Base-by-base conservation (phyloP, 2,113 vertebrate genomes). In the Entelurus aequoreus region DNA sequence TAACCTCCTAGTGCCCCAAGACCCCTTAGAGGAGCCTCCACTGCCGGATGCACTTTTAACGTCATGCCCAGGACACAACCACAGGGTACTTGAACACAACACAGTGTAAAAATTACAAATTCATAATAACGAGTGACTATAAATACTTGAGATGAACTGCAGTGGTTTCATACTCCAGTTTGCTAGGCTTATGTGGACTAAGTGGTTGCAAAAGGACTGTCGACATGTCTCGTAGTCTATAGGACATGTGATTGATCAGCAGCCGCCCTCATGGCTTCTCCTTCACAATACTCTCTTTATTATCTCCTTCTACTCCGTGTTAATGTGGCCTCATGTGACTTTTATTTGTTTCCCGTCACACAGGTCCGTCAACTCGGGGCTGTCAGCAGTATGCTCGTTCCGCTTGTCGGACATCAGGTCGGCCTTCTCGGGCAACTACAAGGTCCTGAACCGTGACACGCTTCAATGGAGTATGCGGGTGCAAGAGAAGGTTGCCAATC, bases 371-470 rank as follows among this genome's bases (percentile, higher is more conserved):
- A 90, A 87, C 72, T 86, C 82, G 0, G 88, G 88, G 7, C 74
- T 62, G 2, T 90, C 90, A 3, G 90, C 88, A 0, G 88, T 92
- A 49, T 92, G 90, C 38, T 78, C 72, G 0, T 92, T 90, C 66
- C 74, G 74, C 28, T 76, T 90, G 7, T 11, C 44, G 5, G 86
- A 85, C 67, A 69, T 92, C 66, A 90, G 84, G 62, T 70, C 73
- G 0, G 86, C 84, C 12, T 91, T 92, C 66, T 67, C 83, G 0
- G 88, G 90, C 1, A 88, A 82, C 78, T 92, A 91, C 84, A 91
- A 90, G 69, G 76, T 82, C 42, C 72, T 91, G 68, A 89, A 90
- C 75, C 74, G 89, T 16, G 89, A 90, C 77, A 90, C 88, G 0
- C 62, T 89, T 52, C 84, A 88, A 46, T 92, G 90, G 90, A 90